phyloP scores from a whole-genome alignment of 2,113 vertebrate genomes.

The Bufo gargarizans region DNA sequence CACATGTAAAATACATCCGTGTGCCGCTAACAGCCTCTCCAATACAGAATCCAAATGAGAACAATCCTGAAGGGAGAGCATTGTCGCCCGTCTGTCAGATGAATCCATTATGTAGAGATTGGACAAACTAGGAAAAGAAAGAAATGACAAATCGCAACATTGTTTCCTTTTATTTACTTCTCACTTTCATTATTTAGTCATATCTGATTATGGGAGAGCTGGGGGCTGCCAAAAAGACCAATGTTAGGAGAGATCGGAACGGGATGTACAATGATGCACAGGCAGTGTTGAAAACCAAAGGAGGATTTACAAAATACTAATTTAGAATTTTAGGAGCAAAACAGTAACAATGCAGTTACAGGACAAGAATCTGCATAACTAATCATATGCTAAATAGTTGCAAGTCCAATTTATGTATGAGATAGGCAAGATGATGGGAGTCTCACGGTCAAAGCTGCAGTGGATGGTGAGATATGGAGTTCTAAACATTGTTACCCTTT shows the following conservation, averaged over 20 bases:
- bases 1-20: constrained; percentile 44
- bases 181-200: neutral
- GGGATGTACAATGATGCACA: too few species aligned
- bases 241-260: neutral
- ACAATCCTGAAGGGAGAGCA: neutral
- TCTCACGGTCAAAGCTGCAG: too few species aligned
- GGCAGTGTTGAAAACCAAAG: too few species aligned
- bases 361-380: too few species aligned
- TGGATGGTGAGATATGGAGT: too few species aligned
- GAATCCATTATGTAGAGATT: neutral
- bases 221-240: neutral
- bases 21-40: neutral
- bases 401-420: too few species aligned
- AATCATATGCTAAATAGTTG: too few species aligned
- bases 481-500: too few species aligned
- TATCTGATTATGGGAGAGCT: neutral
- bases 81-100: neutral
- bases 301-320: too few species aligned
- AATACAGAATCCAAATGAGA: neutral
- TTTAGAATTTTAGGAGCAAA: too few species aligned
- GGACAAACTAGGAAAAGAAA: neutral
- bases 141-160: neutral
- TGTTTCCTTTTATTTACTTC: neutral
- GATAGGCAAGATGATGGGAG: too few species aligned
- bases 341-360: too few species aligned